A percentile compares a stretch with the other conserved stretches of the same genome.
Evolutionary conservation across 1,140 invertebrate species (phyloP).

Genomic region (roundworm (Caenorhabditis elegans)): DNA sequence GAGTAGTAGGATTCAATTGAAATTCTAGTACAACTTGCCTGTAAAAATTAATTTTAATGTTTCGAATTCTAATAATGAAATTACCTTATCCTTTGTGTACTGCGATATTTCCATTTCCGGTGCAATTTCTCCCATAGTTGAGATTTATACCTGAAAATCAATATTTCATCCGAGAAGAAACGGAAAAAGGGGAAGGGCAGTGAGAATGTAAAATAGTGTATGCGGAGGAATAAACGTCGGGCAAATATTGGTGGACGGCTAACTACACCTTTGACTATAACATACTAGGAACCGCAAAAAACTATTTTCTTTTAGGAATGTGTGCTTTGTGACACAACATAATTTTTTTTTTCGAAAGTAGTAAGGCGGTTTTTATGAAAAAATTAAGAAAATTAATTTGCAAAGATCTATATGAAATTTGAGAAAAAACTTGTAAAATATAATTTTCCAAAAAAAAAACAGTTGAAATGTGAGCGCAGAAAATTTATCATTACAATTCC

Average conservation of each 20-base stretch:
- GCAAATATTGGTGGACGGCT: neutral
- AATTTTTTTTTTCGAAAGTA: too few relatives aligned
- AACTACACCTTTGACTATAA: neutral
- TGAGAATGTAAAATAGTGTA: too few relatives aligned
- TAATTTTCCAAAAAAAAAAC: too few relatives aligned
- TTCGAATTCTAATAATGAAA: too few relatives aligned
- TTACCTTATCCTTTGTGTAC: conserved; percentile 40
- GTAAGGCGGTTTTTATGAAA: too few relatives aligned
- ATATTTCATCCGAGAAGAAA: neutral
- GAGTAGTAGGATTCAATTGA: conserved; percentile 98
- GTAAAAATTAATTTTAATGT: conserved; percentile 66
- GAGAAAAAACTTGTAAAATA: too few relatives aligned
- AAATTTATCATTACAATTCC: neutral
- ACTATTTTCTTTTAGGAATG: too few relatives aligned
- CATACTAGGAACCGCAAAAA: neutral
- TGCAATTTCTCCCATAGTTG: conserved; percentile 3
- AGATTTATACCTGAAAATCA: conserved; percentile 1
- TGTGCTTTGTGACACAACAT: too few relatives aligned
- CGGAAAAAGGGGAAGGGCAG: neutral
- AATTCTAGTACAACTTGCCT: conserved; percentile 97
- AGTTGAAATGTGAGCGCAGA: too few relatives aligned
- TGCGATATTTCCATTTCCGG: conserved; percentile 34
- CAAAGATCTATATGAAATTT: too few relatives aligned
- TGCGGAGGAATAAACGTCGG: neutral
- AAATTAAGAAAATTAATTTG: too few relatives aligned